Base-by-base conservation (phyloP, 2,113 vertebrate species). In the Callorhinus ursinus region DNA sequence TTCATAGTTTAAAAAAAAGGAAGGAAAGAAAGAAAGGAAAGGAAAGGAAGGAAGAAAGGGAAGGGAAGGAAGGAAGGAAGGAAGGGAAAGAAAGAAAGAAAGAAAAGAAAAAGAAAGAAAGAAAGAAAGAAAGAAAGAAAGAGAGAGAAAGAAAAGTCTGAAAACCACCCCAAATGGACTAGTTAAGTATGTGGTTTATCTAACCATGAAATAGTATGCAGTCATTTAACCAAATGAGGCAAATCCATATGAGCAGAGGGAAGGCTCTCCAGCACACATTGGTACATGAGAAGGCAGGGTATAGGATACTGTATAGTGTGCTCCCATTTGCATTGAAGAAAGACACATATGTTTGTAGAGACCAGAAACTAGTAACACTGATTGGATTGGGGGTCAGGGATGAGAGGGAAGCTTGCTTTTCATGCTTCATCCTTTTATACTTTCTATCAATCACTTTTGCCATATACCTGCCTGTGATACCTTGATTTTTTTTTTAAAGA, bases 261-360 rank as follows among this genome's bases (percentile, higher is more conserved):
- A 33, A 71, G 7, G 26, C 0, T 46, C 51, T 24, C 89, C 36
- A 8, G 21, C 0, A 7, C 2, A 12, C n/a, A 24, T 2, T 21
- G 28, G 77, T 18, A 33, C 42, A 24, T 46, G 14, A 16, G 33
- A 71, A 57, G 36, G 63, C 46, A 57, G 61, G 26, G 22, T 22
- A 18, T 65, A 69, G 21, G 15, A 28, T 24, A 19, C 15, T 2
- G 49, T 4, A 14, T 1, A 55, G 22, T 46, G 26, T 26, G 49
- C 33, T 39, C 26, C 5, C 16, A 36, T 28, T 65, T 19, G 88
- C 28, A 14, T 0, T 15, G 10, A 19, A 31, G 53, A 57, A 42
- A 81, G 89, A 14, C 7, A 1, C 10, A 1, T 16, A 19, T 33
- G n/a, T 51, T 15, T n/a, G 26, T 12, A 24, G 14, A 46, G 63